These are phyloP conservation scores for Blera fallax DNA, from an alignment of 2,888 invertebrate species.

Conservation along the genomic window DNA sequence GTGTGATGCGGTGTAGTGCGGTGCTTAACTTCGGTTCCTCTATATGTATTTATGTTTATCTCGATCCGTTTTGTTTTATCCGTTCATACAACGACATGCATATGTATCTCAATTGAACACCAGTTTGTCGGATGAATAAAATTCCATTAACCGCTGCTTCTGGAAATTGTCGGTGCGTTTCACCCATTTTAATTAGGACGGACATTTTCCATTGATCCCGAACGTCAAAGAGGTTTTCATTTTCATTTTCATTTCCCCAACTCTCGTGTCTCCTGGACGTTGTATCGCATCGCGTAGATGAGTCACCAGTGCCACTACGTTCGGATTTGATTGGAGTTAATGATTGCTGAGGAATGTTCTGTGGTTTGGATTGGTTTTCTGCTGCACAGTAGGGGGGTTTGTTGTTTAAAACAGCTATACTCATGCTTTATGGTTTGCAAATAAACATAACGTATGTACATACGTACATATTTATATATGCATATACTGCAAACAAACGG, in stretches of 20 bases:
- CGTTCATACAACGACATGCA: background rate
- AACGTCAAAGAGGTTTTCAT: conserved; percentile 64
- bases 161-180: conserved; percentile 65
- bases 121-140: conserved; percentile 51
- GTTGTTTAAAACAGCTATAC: background rate
- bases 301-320: conserved; percentile 7
- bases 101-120: conserved; percentile 58
- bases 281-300: background rate
- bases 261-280: background rate
- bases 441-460: conserved; percentile 7
- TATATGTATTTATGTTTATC: no score
- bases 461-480: background rate
- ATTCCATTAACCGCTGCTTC: conserved; percentile 54
- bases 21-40: conserved; percentile 8
- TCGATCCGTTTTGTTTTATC: conserved; percentile 36
- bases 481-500: background rate
- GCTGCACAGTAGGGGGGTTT: conserved; percentile 43
- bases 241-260: conserved; percentile 47
- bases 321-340: conserved; percentile 63
- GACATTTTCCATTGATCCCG: conserved; percentile 67
- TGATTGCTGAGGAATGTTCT: conserved; percentile 52
- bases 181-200: conserved; percentile 68
- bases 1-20: no score
- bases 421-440: conserved; percentile 19
- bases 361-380: conserved; percentile 45